phyloP scores from a whole-genome alignment of 2,797 vertebrate species.

The Syngnathus acus region DNA sequence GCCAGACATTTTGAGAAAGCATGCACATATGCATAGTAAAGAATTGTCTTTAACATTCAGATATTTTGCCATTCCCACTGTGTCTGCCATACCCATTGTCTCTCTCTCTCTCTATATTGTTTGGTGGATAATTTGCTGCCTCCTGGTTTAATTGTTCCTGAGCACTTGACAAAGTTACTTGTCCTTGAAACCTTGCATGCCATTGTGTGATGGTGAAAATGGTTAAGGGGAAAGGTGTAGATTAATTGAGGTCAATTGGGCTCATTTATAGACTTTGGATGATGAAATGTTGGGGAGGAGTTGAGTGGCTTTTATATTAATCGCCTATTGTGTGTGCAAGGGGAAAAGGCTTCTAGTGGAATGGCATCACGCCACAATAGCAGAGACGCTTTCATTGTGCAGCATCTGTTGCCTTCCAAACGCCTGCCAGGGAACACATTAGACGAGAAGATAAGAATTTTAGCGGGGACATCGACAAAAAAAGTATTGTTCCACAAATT shows the following conservation, averaged over 20 bases:
- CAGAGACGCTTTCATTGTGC: conserved; percentile 40
- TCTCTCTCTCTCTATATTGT: too few relatives aligned
- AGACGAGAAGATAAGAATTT: conserved; percentile 24
- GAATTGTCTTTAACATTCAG: too few relatives aligned
- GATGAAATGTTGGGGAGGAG: not conserved
- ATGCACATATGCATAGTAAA: too few relatives aligned
- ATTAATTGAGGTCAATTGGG: not conserved
- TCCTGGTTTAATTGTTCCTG: not conserved
- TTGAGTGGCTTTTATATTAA: not conserved
- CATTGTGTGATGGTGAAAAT: not conserved
- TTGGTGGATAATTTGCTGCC: too few relatives aligned
- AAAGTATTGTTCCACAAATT: conserved; percentile 16
- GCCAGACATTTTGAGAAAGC: too few relatives aligned
- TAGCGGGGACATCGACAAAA: conserved; percentile 10
- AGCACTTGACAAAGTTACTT: not conserved
- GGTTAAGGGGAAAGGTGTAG: not conserved
- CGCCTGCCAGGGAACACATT: conserved; percentile 51
- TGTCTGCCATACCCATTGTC: too few relatives aligned
- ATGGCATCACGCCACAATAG: conserved; percentile 51
- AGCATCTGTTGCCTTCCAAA: conserved; percentile 58
- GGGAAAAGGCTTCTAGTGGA: conserved; percentile 47
- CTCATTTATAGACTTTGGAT: not conserved
- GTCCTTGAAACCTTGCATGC: not conserved
- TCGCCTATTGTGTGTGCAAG: not conserved
- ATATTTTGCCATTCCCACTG: too few relatives aligned